Evolutionary conservation across 2,888 invertebrate genomes (phyloP).

Genomic region (Cartodere bifasciata): DNA sequence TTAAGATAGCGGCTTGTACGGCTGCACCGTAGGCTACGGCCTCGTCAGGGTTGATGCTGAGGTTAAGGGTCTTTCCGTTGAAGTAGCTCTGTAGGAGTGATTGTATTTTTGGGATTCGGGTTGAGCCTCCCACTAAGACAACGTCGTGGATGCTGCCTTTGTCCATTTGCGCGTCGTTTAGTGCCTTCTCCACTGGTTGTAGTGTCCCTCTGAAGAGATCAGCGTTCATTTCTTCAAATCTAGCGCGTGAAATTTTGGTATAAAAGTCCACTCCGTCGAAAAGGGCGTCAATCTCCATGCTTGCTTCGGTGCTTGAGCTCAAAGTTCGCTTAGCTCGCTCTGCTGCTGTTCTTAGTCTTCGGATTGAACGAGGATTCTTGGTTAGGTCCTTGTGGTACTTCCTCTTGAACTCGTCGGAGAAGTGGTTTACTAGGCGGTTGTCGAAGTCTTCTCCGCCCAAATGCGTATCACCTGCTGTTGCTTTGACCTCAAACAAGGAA

Average conservation of each 20-base stretch:
- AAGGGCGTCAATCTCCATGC: slow-evolving; percentile 39
- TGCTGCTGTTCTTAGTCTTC: slow-evolving; percentile 39
- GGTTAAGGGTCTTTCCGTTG: slow-evolving; percentile 56
- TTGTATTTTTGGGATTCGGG: slow-evolving; percentile 70
- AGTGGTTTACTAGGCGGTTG: slow-evolving; percentile 43
- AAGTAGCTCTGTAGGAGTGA: slow-evolving; percentile 62
- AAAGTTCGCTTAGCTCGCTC: slow-evolving; percentile 41
- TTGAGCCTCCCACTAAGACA: slow-evolving; percentile 72
- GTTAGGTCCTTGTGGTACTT: slow-evolving; percentile 38
- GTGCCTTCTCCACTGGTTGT: slow-evolving; percentile 65
- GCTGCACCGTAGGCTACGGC: slow-evolving; percentile 71
- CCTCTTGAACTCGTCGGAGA: slow-evolving; percentile 44
- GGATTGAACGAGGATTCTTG: slow-evolving; percentile 34
- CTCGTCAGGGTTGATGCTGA: slow-evolving; percentile 70
- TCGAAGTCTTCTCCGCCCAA: slow-evolving; percentile 62
- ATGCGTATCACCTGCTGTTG: slow-evolving; percentile 77
- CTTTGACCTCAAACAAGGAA: slow-evolving; percentile 72
- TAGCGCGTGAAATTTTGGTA: slow-evolving; percentile 59
- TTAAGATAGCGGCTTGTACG: slow-evolving; percentile 59
- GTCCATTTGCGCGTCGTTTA: slow-evolving; percentile 65
- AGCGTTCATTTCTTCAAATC: slow-evolving; percentile 63
- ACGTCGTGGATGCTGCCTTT: slow-evolving; percentile 65
- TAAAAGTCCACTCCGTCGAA: slow-evolving; percentile 40
- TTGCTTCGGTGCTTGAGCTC: slow-evolving; percentile 40
- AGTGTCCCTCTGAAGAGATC: slow-evolving; percentile 62